Conservation (phyloP, 2,797 vertebrate genomes). For the Ficedula albicollis region DNA sequence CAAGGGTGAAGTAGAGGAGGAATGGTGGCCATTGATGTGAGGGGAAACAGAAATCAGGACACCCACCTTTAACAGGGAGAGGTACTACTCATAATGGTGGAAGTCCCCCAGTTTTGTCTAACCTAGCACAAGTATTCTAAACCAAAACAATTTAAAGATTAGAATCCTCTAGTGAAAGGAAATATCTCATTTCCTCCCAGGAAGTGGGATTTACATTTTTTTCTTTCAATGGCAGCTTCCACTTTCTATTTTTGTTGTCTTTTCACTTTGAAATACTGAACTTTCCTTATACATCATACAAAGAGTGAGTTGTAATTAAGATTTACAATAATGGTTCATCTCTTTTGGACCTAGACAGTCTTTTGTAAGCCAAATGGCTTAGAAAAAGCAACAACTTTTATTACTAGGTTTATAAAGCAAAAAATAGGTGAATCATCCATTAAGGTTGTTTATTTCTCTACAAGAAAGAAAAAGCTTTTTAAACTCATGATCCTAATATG, state of each 20-base stretch:
- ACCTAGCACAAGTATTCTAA: not conserved
- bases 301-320: not conserved
- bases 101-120: not conserved
- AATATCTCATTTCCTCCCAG: not conserved
- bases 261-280: not conserved
- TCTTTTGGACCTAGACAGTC: not conserved
- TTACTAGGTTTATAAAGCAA: not conserved
- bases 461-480: not conserved
- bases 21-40: accelerated
- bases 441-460: not conserved
- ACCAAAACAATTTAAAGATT: not conserved
- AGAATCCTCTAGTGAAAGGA: not conserved
- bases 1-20: not conserved
- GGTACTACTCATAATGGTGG: accelerated
- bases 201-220: not conserved
- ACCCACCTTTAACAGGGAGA: not conserved
- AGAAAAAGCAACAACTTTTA: not conserved
- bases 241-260: not conserved
- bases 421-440: not conserved
- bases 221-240: not conserved
- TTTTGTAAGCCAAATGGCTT: not conserved
- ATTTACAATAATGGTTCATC: not conserved
- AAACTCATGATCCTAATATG: not conserved
- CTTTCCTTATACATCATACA: not conserved
- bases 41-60: not conserved